A percentile compares a stretch with the other conserved stretches of the same genome.
Conservation (phyloP, 2,888 invertebrate genomes). For the Apocheima hispidaria region DNA sequence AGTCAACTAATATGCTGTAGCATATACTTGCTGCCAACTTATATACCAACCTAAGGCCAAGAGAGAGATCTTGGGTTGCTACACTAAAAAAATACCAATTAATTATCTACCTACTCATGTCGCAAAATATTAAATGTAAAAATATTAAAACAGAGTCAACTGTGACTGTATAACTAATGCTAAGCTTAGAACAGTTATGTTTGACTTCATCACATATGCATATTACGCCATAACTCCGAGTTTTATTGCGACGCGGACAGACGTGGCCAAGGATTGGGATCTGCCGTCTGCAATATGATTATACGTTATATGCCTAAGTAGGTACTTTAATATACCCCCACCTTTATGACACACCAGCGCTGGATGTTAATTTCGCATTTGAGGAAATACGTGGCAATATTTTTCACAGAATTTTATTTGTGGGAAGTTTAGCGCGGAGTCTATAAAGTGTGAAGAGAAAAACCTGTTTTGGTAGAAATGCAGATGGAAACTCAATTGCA, state of each 20-base stretch:
- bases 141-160: slow-evolving; percentile 27
- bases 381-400: slow-evolving; percentile 52
- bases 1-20: too few species aligned
- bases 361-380: slow-evolving; percentile 60
- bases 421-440: slow-evolving; percentile 13
- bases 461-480: slow-evolving; percentile 9
- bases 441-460: slow-evolving; percentile 15
- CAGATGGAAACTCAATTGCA: slow-evolving; percentile 1
- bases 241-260: slow-evolving; percentile 79
- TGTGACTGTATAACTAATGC: slow-evolving; percentile 45
- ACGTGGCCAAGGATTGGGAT: slow-evolving; percentile 73
- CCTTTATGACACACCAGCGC: slow-evolving; percentile 68
- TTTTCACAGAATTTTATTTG: slow-evolving; percentile 38
- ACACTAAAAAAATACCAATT: neutral
- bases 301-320: slow-evolving; percentile 64
- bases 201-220: slow-evolving; percentile 77
- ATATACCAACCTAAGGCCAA: too few species aligned
- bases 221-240: slow-evolving; percentile 76
- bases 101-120: neutral
- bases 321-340: slow-evolving; percentile 70
- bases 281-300: slow-evolving; percentile 60
- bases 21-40: too few species aligned
- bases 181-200: slow-evolving; percentile 67
- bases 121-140: neutral
- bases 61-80: neutral